Percentiles rank a stretch among this genome's conserved stretches.
phyloP scores from a whole-genome alignment of 2,888 invertebrate genomes.

The Lasioglossum lativentre region DNA sequence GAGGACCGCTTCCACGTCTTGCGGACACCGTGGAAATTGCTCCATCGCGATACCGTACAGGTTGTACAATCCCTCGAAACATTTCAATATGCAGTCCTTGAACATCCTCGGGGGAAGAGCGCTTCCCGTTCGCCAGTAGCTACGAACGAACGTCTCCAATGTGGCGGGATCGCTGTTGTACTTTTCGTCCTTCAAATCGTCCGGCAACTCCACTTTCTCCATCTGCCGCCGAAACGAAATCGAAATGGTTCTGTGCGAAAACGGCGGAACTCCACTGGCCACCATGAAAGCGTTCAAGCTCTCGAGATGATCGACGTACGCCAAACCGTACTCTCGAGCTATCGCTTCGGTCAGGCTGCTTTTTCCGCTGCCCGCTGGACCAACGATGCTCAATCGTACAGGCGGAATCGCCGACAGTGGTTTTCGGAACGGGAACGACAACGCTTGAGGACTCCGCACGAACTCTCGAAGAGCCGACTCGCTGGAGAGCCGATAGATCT shows the following conservation, averaged over 20 bases:
- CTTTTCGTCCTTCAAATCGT: constrained; percentile 53
- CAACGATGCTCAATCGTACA: constrained; percentile 87
- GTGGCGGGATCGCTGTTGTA: constrained; percentile 59
- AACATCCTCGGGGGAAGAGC: constrained; percentile 85
- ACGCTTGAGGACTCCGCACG: constrained; percentile 85
- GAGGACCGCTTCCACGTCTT: constrained; percentile 86
- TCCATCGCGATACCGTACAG: constrained; percentile 87
- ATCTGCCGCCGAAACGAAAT: constrained; percentile 27
- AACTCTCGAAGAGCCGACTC: constrained; percentile 86
- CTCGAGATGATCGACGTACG: constrained; percentile 85
- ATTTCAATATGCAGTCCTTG: constrained; percentile 84
- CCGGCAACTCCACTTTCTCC: constrained; percentile 59
- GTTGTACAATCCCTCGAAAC: constrained; percentile 85
- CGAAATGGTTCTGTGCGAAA: neutral
- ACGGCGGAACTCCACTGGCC: constrained; percentile 48
- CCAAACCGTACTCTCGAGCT: constrained; percentile 86
- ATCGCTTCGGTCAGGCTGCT: constrained; percentile 85
- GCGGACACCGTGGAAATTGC: constrained; percentile 87
- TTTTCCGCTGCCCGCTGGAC: constrained; percentile 86
- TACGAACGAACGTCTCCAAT: constrained; percentile 81
- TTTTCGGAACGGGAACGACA: constrained; percentile 83
- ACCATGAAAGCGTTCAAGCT: constrained; percentile 70
- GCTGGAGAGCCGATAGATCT: constrained; percentile 86
- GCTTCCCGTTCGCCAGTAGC: constrained; percentile 86
- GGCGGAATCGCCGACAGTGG: constrained; percentile 85